Conservation (phyloP, 2,113 vertebrate species). For the Ancistrus triradiatus region DNA sequence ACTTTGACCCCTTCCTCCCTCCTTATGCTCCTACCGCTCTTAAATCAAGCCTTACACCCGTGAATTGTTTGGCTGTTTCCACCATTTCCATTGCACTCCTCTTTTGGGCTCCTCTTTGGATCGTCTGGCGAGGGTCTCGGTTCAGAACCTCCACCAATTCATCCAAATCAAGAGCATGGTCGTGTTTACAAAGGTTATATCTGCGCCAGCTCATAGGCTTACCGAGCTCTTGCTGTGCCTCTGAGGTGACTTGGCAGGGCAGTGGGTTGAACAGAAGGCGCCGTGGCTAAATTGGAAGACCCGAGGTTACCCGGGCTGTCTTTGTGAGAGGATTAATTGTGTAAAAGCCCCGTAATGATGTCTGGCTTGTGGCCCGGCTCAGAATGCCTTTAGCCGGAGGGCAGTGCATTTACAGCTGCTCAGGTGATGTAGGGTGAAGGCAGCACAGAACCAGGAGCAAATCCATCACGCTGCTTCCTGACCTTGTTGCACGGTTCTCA, state of each 20-base stretch:
- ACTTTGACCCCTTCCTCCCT: neutral
- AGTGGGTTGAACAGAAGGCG: conserved; percentile 57
- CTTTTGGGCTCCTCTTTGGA: too few relatives aligned
- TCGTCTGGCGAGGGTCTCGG: too few relatives aligned
- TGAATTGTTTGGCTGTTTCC: conserved; percentile 1
- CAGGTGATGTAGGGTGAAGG: conserved; percentile 30
- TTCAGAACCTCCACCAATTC: too few relatives aligned
- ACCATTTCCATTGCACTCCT: too few relatives aligned
- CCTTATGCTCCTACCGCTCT: too few relatives aligned
- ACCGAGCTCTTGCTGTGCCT: neutral
- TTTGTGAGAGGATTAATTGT: conserved; percentile 67
- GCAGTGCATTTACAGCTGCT: conserved; percentile 40
- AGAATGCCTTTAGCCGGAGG: conserved; percentile 65
- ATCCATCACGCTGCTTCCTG: conserved; percentile 16
- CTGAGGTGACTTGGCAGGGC: conserved; percentile 36
- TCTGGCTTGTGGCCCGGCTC: conserved; percentile 57
- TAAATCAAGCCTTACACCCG: neutral
- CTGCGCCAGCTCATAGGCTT: too few relatives aligned
- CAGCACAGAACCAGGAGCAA: conserved; percentile 4
- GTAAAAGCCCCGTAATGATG: conserved; percentile 69
- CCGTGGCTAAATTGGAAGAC: conserved; percentile 58
- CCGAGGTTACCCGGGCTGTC: conserved; percentile 60
- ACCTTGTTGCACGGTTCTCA: conserved; percentile 24
- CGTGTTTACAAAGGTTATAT: too few relatives aligned
- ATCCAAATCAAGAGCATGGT: too few relatives aligned